Evolutionary conservation across 2,797 vertebrate genomes (phyloP).

Genomic region (Mormyrops boulengeri): DNA sequence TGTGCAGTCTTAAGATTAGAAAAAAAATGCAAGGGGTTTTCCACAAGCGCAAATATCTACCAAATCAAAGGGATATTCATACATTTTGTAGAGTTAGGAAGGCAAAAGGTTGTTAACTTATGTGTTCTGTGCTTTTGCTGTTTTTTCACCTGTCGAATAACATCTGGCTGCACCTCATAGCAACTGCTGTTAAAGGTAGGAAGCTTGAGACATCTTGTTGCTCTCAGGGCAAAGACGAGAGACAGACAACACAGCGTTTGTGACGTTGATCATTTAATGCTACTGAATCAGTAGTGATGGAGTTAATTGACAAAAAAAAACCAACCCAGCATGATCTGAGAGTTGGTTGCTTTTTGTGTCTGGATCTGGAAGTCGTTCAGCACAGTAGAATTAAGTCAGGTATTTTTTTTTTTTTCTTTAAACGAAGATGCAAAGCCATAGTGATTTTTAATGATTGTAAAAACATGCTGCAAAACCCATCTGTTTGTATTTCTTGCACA

Average conservation of each 20-base stretch:
- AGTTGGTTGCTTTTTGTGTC: not conserved
- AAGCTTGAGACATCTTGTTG: slow-evolving; percentile 36
- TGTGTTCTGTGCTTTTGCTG: slow-evolving; percentile 54
- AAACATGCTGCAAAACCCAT: slow-evolving; percentile 35
- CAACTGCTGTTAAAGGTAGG: slow-evolving; percentile 52
- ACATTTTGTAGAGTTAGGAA: slow-evolving; percentile 17
- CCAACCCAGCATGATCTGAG: slow-evolving; percentile 17
- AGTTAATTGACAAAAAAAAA: not conserved
- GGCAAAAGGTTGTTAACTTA: slow-evolving; percentile 40
- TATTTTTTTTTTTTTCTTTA: not conserved
- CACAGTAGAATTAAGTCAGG: not conserved
- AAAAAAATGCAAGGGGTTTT: not conserved
- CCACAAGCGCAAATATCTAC: not conserved
- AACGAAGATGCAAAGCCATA: not conserved
- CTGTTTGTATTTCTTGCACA: slow-evolving; percentile 69
- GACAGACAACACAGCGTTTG: slow-evolving; percentile 18
- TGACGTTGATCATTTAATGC: slow-evolving; percentile 15
- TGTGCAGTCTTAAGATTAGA: not conserved
- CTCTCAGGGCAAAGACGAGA: slow-evolving; percentile 29
- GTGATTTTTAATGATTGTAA: not conserved
- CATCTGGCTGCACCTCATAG: slow-evolving; percentile 44
- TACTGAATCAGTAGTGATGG: slow-evolving; percentile 2
- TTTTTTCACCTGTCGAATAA: slow-evolving; percentile 48
- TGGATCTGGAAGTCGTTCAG: slow-evolving; percentile 11
- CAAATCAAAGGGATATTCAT: slow-evolving; percentile 7